Evolutionary conservation across 1,140 invertebrate genomes (phyloP), one percentile per base, ranked within the genome.

Genomic region (Polyergus mexicanus): DNA sequence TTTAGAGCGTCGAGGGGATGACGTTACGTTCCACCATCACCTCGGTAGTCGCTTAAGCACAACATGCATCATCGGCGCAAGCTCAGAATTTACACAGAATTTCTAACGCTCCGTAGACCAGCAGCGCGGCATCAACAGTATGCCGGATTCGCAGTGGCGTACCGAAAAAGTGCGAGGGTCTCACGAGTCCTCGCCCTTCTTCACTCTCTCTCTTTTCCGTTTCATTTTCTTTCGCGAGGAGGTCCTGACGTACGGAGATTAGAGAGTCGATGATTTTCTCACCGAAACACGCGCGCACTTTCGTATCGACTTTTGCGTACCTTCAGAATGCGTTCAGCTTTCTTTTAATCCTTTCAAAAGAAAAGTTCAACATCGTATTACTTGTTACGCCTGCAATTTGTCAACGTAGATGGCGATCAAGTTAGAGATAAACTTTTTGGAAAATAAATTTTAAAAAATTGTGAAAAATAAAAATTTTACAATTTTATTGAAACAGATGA

Each of bases 41-140:
- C 94, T 94, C 94, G 92, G 92, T 85, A 90, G 91, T 94, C 93
- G 93, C 92, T 92, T 93, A 95, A 95, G 95, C 94, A 95, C 93
- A 95, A 94, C 94, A 95, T 95, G 94, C 95, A 95, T 95, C 95
- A 95, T 95, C 95, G 95, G 94, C 95, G 94, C 95, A 95, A 95
- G 95, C 95, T 95, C 90, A 93, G 89, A 94, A 91, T 94, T 93
- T 91, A 91, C 89, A 91, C 89, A 91, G 71, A 90, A 51, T 51
- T 51, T 90, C 89, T 90, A 90, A 90, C 84, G 83, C 88, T 85
- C 87, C 89, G 88, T 91, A 88, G 75, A 65, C 77, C 47, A 51
- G 84, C 86, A 88, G 86, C 65, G 84, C 86, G 86, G 86, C 65
- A 89, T 84, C 87, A 51, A 51, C 84, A 56, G 19, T 78, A 28